Base-by-base conservation (phyloP, 2,797 vertebrate species). In the Crypturellus tataupa region DNA sequence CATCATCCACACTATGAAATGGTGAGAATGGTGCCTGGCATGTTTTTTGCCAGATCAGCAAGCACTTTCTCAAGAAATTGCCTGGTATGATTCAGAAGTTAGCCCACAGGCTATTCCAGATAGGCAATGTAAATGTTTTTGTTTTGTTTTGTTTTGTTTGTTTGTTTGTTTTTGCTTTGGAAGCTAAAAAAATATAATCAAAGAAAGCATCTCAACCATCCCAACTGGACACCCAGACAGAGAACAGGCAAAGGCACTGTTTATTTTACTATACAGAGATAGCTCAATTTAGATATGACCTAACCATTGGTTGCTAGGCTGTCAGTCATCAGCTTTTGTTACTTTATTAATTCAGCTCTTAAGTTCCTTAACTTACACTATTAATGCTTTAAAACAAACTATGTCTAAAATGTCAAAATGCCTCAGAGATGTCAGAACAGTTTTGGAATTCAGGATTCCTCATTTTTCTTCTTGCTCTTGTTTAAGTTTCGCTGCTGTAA, bases 401-500 rank as follows among this genome's bases (percentile, higher is more conserved):
- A 35, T 72, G 88, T 89, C 23, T 87, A 75, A 82, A 75, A 55
- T 65, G 69, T 58, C 59, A 64, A 68, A 91, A 55, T 70, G 1
- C 37, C 90, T 90, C 71, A 70, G 78, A 94, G 15, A 67, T 35
- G 4, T 47, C 60, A 76, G 31, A 90, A 60, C 12, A 82, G n/a
- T 19, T 73, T 86, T 70, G 80, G 31, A 89, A 76, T 11, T 62
- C 51, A 31, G 0, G 0, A 69, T 59, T 92, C 25, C n/a, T 88
- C 25, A 53, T 55, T 24, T 82, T 63, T 82, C 42, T 92, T 90
- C 55, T n/a, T 87, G 42, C 5, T 73, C 87, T 87, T 89, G 5
- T 17, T 85, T 70, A 93, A 70, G 21, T 35, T 90, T 77, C 93
- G 6, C 35, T 95, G 53, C 44, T 44, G 58, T 83, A 72, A 85